A percentile compares a stretch with the other conserved stretches of the same genome.
These are phyloP conservation scores for Heliconius erato DNA, from an alignment of 2,888 invertebrate genomes.

Conservation along the genomic window DNA sequence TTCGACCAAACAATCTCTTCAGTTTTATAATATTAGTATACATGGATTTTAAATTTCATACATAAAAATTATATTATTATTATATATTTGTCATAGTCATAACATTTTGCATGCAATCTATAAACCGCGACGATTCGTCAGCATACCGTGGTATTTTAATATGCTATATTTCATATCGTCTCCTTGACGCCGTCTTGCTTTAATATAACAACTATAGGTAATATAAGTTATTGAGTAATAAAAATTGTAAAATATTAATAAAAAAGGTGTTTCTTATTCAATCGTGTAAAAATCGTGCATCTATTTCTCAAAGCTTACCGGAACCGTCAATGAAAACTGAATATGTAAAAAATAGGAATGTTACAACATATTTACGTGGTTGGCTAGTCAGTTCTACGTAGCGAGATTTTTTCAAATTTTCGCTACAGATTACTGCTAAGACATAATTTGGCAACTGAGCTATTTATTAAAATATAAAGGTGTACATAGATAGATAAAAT, in stretches of 20 bases:
- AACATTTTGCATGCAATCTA: neutral
- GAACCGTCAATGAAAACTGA: no score
- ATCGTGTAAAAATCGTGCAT: neutral
- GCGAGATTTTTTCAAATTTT: neutral
- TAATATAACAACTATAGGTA: neutral
- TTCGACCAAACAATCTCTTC: no score
- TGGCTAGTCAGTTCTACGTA: no score
- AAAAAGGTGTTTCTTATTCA: neutral
- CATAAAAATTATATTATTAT: neutral
- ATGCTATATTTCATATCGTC: neutral
- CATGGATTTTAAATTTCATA: neutral
- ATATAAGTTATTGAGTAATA: neutral
- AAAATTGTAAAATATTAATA: neutral
- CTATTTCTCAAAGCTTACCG: neutral
- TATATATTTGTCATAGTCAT: neutral
- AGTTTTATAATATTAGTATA: no score
- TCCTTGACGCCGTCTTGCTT: neutral
- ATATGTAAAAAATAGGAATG: no score
- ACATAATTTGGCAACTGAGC: no score
- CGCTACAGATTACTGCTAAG: neutral
- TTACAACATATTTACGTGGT: no score
- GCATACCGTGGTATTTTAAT: constrained; percentile 2
- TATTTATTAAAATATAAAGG: no score
- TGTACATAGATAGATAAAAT: no score
- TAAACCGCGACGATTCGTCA: constrained; percentile 16